Evolutionary conservation across 1,140 invertebrate species (phyloP), one percentile per base, ranked within the genome.

Genomic region (Zaprionus camerounensis): DNA sequence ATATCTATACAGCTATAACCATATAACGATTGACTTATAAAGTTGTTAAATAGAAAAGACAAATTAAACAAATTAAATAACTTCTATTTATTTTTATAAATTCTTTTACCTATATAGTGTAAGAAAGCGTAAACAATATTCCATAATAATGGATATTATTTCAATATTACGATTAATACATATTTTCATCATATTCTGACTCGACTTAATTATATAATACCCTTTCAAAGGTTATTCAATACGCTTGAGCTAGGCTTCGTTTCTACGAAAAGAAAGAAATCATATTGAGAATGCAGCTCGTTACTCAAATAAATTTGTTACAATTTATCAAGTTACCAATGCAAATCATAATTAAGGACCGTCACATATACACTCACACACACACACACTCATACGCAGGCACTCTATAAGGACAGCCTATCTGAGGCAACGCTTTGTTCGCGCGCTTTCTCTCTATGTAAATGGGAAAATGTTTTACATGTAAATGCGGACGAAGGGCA

Each of bases 361-460:
- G 2, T 2, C 20, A 20, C 46, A 22, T 2, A 56, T 6, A 28
- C 28, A 11, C 7, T 11, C 46, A 22, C 17, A 20, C 46, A 22
- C 7, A 28, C 26, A 31, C 28, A 9, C 28, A 11, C 7, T 2
- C 28, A 34, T 7, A 26, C 53, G 1, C 24, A 22, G n/a, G 31
- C 15, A 28, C 26, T 15, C 36, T 15, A 15, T 38, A 38, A 38
- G 4, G 0, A 46, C 24, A 49, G 49, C 20, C 20, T 5, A 24
- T 11, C 3, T 5, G 17, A 12, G 9, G 20, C 1, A 17, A 9
- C 0, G 17, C 3, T 22, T 11, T 20, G 22, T 17, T 15, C 61
- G 26, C 31, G 36, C 44, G 36, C 44, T 44, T 64, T 38, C 41
- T 63, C 49, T 59, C 41, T 71, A 76, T 65, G 61, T 61, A 75